phyloP scores from a whole-genome alignment of 2,888 invertebrate genomes.

The Ormyrus labotus region DNA sequence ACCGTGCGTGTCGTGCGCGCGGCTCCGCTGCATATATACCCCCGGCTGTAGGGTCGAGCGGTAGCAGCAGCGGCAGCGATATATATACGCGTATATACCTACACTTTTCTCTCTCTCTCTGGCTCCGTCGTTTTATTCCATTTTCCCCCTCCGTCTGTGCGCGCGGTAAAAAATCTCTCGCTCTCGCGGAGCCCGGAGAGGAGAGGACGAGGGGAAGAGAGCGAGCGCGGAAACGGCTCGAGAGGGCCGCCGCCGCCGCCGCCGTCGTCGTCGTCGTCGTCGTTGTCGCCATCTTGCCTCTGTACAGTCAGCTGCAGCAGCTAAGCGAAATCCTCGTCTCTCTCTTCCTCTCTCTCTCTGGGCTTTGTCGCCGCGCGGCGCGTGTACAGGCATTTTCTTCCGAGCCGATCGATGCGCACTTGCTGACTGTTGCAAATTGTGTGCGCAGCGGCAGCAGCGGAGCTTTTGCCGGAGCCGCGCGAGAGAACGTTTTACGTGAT shows the following conservation, averaged over 20 bases:
- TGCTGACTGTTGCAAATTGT: too few species aligned
- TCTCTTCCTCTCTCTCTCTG: too few species aligned
- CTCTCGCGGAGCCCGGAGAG: background rate
- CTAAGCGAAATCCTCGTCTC: conserved; percentile 49
- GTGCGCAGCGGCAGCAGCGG: too few species aligned
- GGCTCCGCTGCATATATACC: too few species aligned
- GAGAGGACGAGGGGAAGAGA: too few species aligned
- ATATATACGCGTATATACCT: background rate
- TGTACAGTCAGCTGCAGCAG: conserved; percentile 70
- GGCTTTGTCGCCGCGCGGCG: background rate
- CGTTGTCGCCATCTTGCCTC: conserved; percentile 73
- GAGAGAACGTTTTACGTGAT: too few species aligned
- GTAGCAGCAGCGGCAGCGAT: too few species aligned
- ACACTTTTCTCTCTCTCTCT: conserved; percentile 2
- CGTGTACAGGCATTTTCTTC: background rate
- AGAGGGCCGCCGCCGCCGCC: conserved; percentile 22
- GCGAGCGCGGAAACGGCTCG: conserved; percentile 6
- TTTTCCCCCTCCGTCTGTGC: background rate
- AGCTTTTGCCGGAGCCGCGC: too few species aligned
- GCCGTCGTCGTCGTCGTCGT: conserved; percentile 45
- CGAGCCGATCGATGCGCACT: too few species aligned
- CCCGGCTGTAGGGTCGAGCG: too few species aligned
- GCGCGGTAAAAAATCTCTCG: background rate
- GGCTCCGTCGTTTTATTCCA: background rate
- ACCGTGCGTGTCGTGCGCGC: too few species aligned